A percentile compares a stretch with the other conserved stretches of the same genome.
These are phyloP conservation scores for Isurus oxyrinchus DNA, from an alignment of 2,113 vertebrate genomes.

Conservation along the genomic window DNA sequence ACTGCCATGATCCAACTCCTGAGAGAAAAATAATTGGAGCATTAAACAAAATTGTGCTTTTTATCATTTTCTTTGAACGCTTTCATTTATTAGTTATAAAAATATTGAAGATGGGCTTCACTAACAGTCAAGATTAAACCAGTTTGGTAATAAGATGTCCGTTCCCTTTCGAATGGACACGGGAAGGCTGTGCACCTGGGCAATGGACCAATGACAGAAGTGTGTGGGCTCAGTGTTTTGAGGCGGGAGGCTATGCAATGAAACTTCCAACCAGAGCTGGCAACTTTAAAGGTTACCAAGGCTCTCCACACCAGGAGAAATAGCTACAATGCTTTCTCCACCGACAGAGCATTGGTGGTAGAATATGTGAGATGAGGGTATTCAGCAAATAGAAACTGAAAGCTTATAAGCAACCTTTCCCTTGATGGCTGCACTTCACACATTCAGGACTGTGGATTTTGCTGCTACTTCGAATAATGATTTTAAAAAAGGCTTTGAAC, in stretches of 20 bases:
- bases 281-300: not conserved
- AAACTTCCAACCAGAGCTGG: not conserved
- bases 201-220: not conserved
- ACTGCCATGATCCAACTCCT: not conserved
- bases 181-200: not conserved
- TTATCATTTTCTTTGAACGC: not conserved
- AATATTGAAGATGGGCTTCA: not conserved
- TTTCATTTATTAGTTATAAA: not conserved
- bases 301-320: not conserved
- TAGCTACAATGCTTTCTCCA: not conserved
- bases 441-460: not conserved
- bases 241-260: not conserved
- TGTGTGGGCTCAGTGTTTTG: not conserved
- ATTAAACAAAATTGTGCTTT: not conserved
- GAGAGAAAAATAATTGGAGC: not conserved
- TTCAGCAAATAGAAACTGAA: not conserved
- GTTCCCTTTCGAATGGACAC: not conserved
- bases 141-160: not conserved
- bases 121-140: not conserved
- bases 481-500: not conserved
- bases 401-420: not conserved
- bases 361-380: not conserved
- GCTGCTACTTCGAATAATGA: not conserved
- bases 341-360: not conserved
- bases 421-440: not conserved